Evolutionary conservation across 2,113 vertebrate genomes (phyloP), one percentile per base, ranked within the genome.

Genomic region (Burhinus oedicnemus): DNA sequence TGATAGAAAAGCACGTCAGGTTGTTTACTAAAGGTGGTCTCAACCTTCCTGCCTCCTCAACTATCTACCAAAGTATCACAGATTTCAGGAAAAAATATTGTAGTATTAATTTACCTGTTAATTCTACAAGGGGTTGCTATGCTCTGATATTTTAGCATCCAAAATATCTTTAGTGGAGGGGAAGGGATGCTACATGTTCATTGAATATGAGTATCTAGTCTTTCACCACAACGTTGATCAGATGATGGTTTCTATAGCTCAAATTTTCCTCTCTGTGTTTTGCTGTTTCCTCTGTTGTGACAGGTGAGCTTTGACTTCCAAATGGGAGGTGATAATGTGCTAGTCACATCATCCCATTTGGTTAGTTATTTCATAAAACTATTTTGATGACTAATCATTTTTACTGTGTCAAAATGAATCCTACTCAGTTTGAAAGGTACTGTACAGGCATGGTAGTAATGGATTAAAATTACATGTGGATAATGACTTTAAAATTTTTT

Each of bases 301-400:
- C 91, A 93, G 68, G 30, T 80, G 71, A 96, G 82, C 23, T 91
- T 66, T 93, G 74, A 92, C 42, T 83, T 96, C 83, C 85, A 83
- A 94, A 90, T 62, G 60, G 79, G 90, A 91, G 91, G 87, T 71
- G 87, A 74, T 90, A 88, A 90, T 55, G 82, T 83, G 84, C 58
- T 93, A 96, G 68, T 96, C 94, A 95, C 42, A 97, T 90, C 78
- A 95, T 77, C 47, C 68, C 66, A 91, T 97, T 96, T 96, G 82
- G 78, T 94, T 90, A 91, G 47, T 90, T 96, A 80, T 88, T 91
- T 90, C 30, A 80, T 93, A 71, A 93, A 95, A 88, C 66, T 96
- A 62, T 95, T 94, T 96, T 97, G 78, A 86, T 97, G 94, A 97
- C 78, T 96, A 96, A 93, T 96, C 95, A 97, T 84, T 96, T 96